Evolutionary conservation across 2,113 vertebrate genomes (phyloP), one percentile per base, ranked within the genome.

Genomic region (Clarias macrocephalus): DNA sequence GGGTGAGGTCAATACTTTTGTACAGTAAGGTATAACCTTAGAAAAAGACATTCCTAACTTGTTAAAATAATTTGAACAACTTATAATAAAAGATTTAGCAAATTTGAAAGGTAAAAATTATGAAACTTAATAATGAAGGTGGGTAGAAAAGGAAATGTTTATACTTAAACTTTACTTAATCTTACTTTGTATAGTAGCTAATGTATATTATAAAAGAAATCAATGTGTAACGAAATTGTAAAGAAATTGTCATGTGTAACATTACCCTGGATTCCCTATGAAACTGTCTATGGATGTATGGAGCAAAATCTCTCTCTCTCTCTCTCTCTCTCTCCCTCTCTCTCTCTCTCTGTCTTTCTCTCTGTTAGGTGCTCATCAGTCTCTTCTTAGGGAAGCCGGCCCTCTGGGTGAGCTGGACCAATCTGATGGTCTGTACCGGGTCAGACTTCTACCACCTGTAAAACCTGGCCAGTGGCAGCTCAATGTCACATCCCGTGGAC

Each of bases 401-500:
- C 56, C 86, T 6, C 92, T 96, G 25, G 94, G 94, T 42, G 85
- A 91, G 28, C 56, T 90, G 15, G 77, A 94, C 82, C 86, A 37
- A 25, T 95, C 94, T 65, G 89, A 94, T 11, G 94, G 94, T 89
- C 94, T 97, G 83, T 95, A 95, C 89, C 92, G 95, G 60, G 91
- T 97, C 87, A 91, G 87, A 3, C 81, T 97, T 56, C 85, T 91
- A 30, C 88, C 94, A 42, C 96, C 95, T 13, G 87, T 95, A 6
- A 81, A 91, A 63, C 87, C 87, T 12, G 96, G 97, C 21, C 89
- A 91, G 54, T 98, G 97, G 97, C 93, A 91, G 18, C 90, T 97
- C 33, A 87, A 62, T 8, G 66, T 95, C 88, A 91, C 42, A 84
- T 93, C 94, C 23, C 85, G 91, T 1, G 93, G 94, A 9, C 93